Evolutionary conservation across 2,888 invertebrate genomes (phyloP), one percentile per base, ranked within the genome.

Genomic region (Acanthoscelides obtectus): DNA sequence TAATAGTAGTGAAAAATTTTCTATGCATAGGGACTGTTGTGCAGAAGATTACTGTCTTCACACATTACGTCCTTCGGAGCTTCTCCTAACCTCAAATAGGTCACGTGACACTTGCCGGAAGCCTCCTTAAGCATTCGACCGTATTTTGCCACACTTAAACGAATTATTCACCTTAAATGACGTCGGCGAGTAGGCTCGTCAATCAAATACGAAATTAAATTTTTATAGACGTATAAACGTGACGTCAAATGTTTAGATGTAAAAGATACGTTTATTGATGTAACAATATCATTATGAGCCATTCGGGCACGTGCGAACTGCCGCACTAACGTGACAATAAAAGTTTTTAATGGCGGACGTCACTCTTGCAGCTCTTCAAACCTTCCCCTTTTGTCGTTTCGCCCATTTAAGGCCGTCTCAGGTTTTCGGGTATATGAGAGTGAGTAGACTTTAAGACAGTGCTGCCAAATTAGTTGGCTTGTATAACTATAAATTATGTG

Each of bases 151-250:
- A 45, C 5, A 1, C 17, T 45, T 12, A 12, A 45, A 70, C 71
- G 69, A 77, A 77, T 77, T 75, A 78, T 75, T 74, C 76, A 74
- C 77, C 79, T 76, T 77, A 77, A 78, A 76, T 76, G 79, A 80
- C 81, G 81, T 81, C 80, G 80, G 80, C 81, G 81, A 83, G 83
- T 84, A 83, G 82, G 83, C 84, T 80, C 81, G 83, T 84, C 84
- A 84, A 84, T 84, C 84, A 84, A 84, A 84, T 83, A 81, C 81
- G 83, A 83, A 84, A 84, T 84, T 83, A 84, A 84, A 84, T 84
- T 84, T 84, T 84, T 84, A 84, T 84, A 82, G 84, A 81, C 83
- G 77, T 83, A 84, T 85, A 85, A 85, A 84, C 84, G 81, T 81
- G 81, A 81, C 82, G 83, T 83, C 83, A 83, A 83, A 83, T 82